phyloP scores from a whole-genome alignment of 2,888 invertebrate species.

The Rugalucina vietnamica region DNA sequence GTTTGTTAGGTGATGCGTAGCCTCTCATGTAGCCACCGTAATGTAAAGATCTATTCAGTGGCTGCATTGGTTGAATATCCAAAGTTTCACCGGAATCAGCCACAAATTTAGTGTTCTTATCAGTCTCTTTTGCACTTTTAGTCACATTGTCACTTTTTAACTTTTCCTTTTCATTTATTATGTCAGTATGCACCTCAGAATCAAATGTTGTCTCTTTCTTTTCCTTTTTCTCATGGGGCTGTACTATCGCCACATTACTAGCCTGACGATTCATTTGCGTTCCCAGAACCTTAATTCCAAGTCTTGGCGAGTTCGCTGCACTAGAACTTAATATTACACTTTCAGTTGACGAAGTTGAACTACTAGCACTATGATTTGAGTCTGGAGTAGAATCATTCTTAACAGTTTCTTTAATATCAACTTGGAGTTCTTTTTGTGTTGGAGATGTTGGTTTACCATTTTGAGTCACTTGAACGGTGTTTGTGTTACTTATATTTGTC shows the following conservation, averaged over 20 bases:
- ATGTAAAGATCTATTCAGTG: conserved; percentile 86
- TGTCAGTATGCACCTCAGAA: conserved; percentile 79
- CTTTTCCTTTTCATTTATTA: conserved; percentile 67
- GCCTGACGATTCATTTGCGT: conserved; percentile 73
- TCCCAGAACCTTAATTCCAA: conserved; percentile 77
- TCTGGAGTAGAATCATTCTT: conserved; percentile 59
- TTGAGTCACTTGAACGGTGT: conserved; percentile 6
- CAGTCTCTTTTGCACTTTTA: conserved; percentile 69
- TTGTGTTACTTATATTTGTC: conserved; percentile 53
- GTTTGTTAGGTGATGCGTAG: conserved; percentile 73
- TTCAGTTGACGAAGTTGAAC: conserved; percentile 76
- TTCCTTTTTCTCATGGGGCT: conserved; percentile 78
- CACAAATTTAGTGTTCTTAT: conserved; percentile 86
- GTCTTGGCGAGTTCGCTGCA: conserved; percentile 76
- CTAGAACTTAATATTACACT: conserved; percentile 77
- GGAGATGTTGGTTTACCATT: background rate
- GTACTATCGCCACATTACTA: conserved; percentile 78
- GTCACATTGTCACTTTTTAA: conserved; percentile 45
- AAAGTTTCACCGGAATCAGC: conserved; percentile 87
- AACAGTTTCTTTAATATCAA: conserved; percentile 63
- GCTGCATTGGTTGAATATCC: conserved; percentile 96
- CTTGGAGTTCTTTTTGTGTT: conserved; percentile 40
- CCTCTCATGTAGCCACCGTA: conserved; percentile 73
- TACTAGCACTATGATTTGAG: conserved; percentile 67
- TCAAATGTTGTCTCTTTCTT: conserved; percentile 83